Conservation (phyloP, 2,113 vertebrate genomes). For the Pseudonaja textilis region DNA sequence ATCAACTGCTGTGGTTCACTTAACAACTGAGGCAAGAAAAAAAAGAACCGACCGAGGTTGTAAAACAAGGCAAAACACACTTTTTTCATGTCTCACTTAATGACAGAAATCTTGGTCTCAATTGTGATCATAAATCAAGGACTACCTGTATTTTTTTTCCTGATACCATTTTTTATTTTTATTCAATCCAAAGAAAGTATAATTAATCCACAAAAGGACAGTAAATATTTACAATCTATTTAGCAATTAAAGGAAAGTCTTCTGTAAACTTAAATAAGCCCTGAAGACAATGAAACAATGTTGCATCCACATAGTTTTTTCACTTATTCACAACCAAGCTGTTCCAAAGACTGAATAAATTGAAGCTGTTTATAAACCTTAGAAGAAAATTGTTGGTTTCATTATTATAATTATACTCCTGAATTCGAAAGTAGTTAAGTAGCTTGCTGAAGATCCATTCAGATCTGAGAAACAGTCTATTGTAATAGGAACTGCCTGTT, state of each 20-base stretch:
- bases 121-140: no score
- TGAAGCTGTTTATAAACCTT: neutral
- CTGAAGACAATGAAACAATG: constrained; percentile 4
- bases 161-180: neutral
- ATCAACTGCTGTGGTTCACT: no score
- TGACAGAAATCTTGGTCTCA: no score
- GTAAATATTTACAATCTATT: neutral
- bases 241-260: constrained; percentile 1
- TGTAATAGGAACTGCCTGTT: neutral
- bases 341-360: neutral
- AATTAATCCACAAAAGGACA: neutral
- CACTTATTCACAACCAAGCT: neutral
- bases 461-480: constrained; percentile 3
- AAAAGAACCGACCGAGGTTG: no score
- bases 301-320: neutral
- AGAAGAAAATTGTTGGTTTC: neutral
- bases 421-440: neutral
- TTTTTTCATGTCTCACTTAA: no score
- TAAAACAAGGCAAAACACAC: no score
- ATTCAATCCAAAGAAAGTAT: neutral
- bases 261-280: neutral
- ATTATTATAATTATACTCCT: neutral
- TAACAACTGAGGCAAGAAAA: no score
- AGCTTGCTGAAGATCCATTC: constrained; percentile 8
- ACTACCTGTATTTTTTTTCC: neutral